Percentiles rank a stretch among this genome's conserved stretches.
These are phyloP conservation scores for Paramormyrops kingsleyae DNA, from an alignment of 2,113 vertebrate species.

Conservation along the genomic window DNA sequence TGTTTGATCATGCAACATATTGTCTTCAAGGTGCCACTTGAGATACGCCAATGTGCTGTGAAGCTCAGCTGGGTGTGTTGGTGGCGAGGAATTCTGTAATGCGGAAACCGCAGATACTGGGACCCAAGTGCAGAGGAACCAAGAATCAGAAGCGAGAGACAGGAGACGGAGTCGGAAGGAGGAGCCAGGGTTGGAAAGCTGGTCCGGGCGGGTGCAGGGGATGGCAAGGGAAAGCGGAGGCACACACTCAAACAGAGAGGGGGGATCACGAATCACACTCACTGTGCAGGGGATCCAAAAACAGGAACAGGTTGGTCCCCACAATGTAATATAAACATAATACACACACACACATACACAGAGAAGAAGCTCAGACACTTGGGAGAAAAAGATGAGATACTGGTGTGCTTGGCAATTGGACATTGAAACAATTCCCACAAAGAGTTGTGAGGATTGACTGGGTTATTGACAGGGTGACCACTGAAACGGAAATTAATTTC, in stretches of 20 bases:
- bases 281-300: neutral
- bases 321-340: too few relatives aligned
- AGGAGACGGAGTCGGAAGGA: neutral
- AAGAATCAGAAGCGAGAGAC: neutral
- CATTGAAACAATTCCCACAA: neutral
- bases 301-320: neutral
- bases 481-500: too few relatives aligned
- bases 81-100: neutral
- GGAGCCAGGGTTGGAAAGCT: neutral
- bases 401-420: neutral
- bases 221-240: neutral
- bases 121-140: too few relatives aligned
- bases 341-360: slow-evolving; percentile 25
- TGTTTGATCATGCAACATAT: too few relatives aligned
- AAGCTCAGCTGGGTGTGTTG: neutral
- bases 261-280: neutral
- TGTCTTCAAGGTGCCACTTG: neutral
- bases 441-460: neutral
- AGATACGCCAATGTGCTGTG: neutral
- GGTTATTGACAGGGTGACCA: neutral
- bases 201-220: neutral
- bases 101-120: neutral
- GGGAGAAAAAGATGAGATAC: neutral
- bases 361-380: slow-evolving; percentile 24
- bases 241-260: slow-evolving; percentile 9